These are phyloP conservation scores for Vanessa atalanta DNA, from an alignment of 1,140 invertebrate species.

Conservation along the genomic window DNA sequence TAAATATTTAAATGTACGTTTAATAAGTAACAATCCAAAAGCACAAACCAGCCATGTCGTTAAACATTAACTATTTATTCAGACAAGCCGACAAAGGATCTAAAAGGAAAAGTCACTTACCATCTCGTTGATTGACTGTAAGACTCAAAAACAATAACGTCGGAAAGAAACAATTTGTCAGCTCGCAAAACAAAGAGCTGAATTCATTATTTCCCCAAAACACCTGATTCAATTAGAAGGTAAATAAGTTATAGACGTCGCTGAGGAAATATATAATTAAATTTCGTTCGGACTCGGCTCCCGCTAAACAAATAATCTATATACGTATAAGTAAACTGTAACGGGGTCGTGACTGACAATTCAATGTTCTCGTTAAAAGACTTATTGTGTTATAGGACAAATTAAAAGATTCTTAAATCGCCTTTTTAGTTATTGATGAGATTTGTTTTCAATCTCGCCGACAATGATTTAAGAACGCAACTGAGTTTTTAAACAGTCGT, in stretches of 20 bases:
- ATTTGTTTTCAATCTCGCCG: no score
- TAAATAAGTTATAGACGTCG: slow-evolving; percentile 39
- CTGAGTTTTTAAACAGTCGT: no score
- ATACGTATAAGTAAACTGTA: neutral
- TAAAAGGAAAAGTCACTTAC: slow-evolving; percentile 16
- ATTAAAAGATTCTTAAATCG: no score
- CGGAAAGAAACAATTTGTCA: slow-evolving; percentile 45
- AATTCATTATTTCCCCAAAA: slow-evolving; percentile 45
- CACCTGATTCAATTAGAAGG: slow-evolving; percentile 50
- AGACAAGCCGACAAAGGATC: neutral
- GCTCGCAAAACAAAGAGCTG: slow-evolving; percentile 35
- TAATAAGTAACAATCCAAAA: no score
- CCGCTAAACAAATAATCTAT: slow-evolving; percentile 32
- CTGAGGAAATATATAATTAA: slow-evolving; percentile 44
- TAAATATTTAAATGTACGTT: no score
- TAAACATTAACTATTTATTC: neutral
- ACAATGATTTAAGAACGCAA: no score
- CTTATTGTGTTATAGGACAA: no score
- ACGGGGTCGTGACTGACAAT: no score
- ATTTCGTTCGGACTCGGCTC: slow-evolving; percentile 41
- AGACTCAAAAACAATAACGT: slow-evolving; percentile 34
- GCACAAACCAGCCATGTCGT: no score
- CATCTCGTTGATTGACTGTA: slow-evolving; percentile 27
- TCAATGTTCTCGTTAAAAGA: no score
- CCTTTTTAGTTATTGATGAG: no score